Evolutionary conservation across 2,888 invertebrate species (phyloP).

Genomic region (Opisthograptis luteolata): DNA sequence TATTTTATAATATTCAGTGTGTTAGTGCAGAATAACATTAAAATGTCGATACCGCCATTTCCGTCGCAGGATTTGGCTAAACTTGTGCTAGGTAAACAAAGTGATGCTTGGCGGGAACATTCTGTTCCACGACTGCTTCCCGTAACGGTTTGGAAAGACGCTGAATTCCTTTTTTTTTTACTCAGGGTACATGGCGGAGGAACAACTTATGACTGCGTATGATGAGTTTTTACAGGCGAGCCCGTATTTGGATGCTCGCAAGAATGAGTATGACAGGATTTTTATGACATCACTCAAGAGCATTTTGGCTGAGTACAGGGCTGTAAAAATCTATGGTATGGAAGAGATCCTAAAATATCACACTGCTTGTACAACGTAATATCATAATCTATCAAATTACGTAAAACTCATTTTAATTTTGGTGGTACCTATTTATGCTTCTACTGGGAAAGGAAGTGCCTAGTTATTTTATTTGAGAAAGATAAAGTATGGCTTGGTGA

Average conservation of each 20-base stretch:
- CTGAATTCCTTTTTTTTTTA: conserved; percentile 35
- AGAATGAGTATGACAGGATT: conserved; percentile 78
- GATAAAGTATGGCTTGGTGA: too few relatives aligned
- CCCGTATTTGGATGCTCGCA: conserved; percentile 73
- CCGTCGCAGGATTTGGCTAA: conserved; percentile 77
- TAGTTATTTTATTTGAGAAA: too few relatives aligned
- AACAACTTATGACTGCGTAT: conserved; percentile 79
- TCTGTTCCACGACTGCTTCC: conserved; percentile 24
- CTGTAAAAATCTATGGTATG: conserved; percentile 75
- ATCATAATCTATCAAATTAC: too few relatives aligned
- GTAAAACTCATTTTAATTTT: too few relatives aligned
- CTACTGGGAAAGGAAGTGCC: too few relatives aligned
- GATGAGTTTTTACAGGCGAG: conserved; percentile 79
- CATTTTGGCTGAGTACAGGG: conserved; percentile 78
- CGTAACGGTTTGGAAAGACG: conserved; percentile 38
- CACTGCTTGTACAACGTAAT: too few relatives aligned
- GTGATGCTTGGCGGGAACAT: conserved; percentile 71
- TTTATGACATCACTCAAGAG: conserved; percentile 77
- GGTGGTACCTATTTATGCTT: too few relatives aligned
- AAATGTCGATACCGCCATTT: conserved; percentile 73
- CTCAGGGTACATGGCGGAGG: conserved; percentile 77
- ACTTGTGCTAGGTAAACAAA: conserved; percentile 71
- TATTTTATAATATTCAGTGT: too few relatives aligned
- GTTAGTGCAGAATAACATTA: not conserved
- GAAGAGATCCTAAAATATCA: conserved; percentile 18